A percentile compares a stretch with the other conserved stretches of the same genome.
These are phyloP conservation scores for Caerostris extrusa DNA, from an alignment of 1,140 invertebrate genomes.

Conservation along the genomic window DNA sequence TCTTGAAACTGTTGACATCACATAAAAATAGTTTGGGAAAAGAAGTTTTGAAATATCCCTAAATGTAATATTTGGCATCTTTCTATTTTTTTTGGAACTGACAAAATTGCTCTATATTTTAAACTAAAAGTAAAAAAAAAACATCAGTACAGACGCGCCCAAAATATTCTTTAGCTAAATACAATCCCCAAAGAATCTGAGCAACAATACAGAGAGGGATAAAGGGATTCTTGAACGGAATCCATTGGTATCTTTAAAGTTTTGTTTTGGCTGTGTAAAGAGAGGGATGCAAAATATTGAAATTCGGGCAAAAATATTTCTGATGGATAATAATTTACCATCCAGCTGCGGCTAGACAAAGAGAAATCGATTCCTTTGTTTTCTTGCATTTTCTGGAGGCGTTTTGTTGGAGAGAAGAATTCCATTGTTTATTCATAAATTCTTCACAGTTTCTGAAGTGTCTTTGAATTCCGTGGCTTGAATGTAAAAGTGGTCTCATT, in stretches of 20 bases:
- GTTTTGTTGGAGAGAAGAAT: neutral
- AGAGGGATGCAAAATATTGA: neutral
- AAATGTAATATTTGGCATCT: no score
- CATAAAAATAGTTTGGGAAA: no score
- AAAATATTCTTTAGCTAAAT: neutral
- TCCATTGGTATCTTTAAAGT: neutral
- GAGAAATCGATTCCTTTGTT: slow-evolving; percentile 43
- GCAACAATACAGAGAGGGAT: neutral
- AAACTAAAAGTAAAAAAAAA: no score
- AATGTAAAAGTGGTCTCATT: neutral
- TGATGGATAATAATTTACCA: neutral
- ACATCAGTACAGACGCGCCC: no score
- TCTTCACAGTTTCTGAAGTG: slow-evolving; percentile 29
- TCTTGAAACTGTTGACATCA: no score
- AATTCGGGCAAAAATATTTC: neutral
- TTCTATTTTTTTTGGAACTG: no score
- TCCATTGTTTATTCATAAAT: slow-evolving; percentile 44
- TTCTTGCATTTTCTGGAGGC: neutral
- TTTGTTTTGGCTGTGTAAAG: neutral
- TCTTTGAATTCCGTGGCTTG: neutral
- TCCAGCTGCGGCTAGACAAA: slow-evolving; percentile 49
- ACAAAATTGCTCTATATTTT: no score
- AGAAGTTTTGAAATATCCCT: no score
- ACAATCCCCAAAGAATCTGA: neutral
- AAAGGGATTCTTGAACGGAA: neutral